Evolutionary conservation across 2,113 vertebrate genomes (phyloP), one percentile per base, ranked within the genome.

Genomic region (Capra hircus): DNA sequence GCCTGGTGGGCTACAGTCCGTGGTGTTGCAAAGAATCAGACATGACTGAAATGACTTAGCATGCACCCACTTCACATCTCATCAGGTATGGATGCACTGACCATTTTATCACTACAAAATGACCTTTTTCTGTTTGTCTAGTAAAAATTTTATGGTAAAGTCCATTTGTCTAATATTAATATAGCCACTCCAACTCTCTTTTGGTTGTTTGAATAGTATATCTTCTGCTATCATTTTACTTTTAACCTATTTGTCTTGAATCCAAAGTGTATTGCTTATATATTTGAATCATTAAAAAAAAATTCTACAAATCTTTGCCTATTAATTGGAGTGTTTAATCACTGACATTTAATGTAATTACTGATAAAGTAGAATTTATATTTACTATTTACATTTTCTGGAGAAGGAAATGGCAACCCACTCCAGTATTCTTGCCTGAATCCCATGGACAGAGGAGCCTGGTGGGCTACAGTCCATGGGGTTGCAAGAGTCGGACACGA

Each of bases 21-120:
- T 12, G 64, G n/a, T 36, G 64, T 36, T 23, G 9, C 64, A 12
- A 36, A 71, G 64, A 71, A 6, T 71, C 64, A 36, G 5, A 36
- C 19, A 36, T 0, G 64, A 71, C n/a, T 71, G 64, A 21, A 3
- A 21, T 6, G 64, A 11, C 9, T 71, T 36, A 21, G n/a, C 64
- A 0, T 71, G 64, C 64, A 36, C 17, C 1, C 1, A 4, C n/a
- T 11, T 21, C n/a, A 36, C 8, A 5, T 36, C 64, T 6, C 5
- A 1, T 71, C n/a, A 21, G 64, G n/a, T 71, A 11, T 11, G 9
- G 17, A 5, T 40, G 17, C 25, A 40, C 17, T 90, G 77, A 57
- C 16, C 12, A 36, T 40, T 57, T 67, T 36, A 89, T 82, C 57
- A 64, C 78, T 94, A 53, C 60, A 88, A 94, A 92, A 92, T 55